Percentiles rank a stretch among this genome's conserved stretches.
Evolutionary conservation across 2,797 vertebrate species (phyloP).

Genomic region (Brotula barbata): DNA sequence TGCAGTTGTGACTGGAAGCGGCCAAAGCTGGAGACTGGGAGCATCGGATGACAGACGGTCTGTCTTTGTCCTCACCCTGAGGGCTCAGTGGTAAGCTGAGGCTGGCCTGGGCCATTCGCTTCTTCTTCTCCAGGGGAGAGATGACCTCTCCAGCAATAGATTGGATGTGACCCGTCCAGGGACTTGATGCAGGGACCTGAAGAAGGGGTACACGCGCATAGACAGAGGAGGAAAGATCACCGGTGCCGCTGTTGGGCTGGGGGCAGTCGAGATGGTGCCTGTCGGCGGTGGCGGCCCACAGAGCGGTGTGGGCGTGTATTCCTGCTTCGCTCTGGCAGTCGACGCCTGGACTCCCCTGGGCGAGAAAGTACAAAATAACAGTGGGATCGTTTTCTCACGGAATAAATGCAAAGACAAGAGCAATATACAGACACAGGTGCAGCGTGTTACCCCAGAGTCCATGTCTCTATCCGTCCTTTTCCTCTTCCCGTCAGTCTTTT

Average conservation of each 20-base stretch:
- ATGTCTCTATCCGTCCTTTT: conserved; percentile 79
- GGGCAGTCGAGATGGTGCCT: conserved; percentile 46
- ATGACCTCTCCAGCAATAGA: conserved; percentile 83
- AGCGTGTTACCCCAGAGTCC: conserved; percentile 58
- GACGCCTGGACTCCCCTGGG: conserved; percentile 59
- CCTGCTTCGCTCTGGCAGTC: conserved; percentile 54
- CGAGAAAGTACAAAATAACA: conserved; percentile 39
- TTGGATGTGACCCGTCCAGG: conserved; percentile 59
- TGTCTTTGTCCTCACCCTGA: conserved; percentile 64
- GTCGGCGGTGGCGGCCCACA: conserved; percentile 65
- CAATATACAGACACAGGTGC: too few species aligned
- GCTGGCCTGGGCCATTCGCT: conserved; percentile 90
- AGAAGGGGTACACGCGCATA: conserved; percentile 64
- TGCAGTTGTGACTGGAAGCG: conserved; percentile 56
- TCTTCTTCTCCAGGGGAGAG: conserved; percentile 95
- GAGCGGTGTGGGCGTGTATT: conserved; percentile 49
- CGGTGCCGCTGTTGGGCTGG: conserved; percentile 35
- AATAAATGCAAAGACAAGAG: not conserved
- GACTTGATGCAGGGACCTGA: conserved; percentile 69
- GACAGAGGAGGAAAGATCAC: conserved; percentile 42
- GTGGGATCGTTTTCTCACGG: conserved; percentile 8
- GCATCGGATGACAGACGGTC: conserved; percentile 68
- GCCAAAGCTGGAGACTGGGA: conserved; percentile 64
- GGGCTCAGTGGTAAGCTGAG: conserved; percentile 59
- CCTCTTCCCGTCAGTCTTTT: conserved; percentile 65